Evolutionary conservation across 1,140 invertebrate species (phyloP).

Genomic region (Cryptotermes secundus): DNA sequence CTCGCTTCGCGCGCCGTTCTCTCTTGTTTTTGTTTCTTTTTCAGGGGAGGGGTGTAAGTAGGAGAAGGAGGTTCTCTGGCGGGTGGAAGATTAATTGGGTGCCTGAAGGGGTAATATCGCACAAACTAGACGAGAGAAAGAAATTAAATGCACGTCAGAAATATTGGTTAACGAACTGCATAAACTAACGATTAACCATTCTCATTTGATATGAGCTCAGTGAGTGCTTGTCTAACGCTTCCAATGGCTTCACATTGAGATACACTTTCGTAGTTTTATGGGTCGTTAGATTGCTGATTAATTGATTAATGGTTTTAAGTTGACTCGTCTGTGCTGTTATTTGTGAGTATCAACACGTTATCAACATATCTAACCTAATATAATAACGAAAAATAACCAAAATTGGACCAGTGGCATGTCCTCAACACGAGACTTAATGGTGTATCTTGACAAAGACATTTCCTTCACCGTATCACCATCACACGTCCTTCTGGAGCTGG

Average conservation of each 20-base stretch:
- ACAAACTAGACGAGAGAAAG: slow-evolving; percentile 18
- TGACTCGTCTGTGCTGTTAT: no score
- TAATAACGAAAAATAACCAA: no score
- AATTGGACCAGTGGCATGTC: no score
- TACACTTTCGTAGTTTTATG: not conserved
- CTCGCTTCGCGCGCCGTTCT: slow-evolving; percentile 10
- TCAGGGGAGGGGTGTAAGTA: not conserved
- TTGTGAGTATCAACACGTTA: no score
- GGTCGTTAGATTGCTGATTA: not conserved
- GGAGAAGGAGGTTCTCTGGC: not conserved
- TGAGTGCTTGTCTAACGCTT: not conserved
- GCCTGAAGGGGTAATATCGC: slow-evolving; percentile 13
- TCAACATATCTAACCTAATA: no score
- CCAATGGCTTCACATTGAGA: not conserved
- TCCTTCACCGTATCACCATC: no score
- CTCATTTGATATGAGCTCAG: not conserved
- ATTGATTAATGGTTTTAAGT: no score
- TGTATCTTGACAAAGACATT: no score
- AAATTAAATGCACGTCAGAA: slow-evolving; percentile 9
- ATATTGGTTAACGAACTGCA: slow-evolving; percentile 19
- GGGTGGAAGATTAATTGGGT: slow-evolving; percentile 18
- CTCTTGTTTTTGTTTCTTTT: slow-evolving; percentile 15
- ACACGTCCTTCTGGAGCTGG: no score
- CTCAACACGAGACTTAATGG: no score
- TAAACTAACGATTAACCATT: slow-evolving; percentile 10